Percentiles rank a stretch among this genome's conserved stretches.
Conservation (phyloP, 2,797 vertebrate species). For the Brachyrhaphis roseni region DNA sequence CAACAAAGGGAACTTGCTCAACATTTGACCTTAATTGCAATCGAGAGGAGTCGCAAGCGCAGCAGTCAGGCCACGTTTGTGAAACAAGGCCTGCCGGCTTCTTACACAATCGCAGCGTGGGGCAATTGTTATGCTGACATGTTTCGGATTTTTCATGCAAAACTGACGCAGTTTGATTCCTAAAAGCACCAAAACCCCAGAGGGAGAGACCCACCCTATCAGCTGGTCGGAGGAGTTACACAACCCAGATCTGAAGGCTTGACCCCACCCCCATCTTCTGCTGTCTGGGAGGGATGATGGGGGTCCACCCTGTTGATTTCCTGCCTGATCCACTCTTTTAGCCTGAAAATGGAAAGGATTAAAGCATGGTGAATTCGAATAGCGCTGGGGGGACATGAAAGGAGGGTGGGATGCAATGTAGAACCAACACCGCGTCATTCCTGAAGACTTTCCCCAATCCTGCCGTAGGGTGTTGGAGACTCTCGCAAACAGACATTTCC, state of each 20-base stretch:
- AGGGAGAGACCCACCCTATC: slow-evolving; percentile 46
- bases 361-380: slow-evolving; percentile 10
- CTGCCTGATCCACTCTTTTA: not conserved
- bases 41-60: slow-evolving; percentile 11
- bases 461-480: not conserved
- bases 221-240: slow-evolving; percentile 34
- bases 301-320: slow-evolving; percentile 36
- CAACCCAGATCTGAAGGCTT: slow-evolving; percentile 31
- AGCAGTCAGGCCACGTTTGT: not conserved
- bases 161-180: slow-evolving; percentile 25
- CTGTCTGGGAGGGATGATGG: not conserved
- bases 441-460: not conserved
- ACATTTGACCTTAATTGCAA: slow-evolving; percentile 16
- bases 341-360: slow-evolving; percentile 6
- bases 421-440: not conserved
- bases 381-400: not conserved
- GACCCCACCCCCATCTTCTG: slow-evolving; percentile 4
- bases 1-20: slow-evolving; percentile 32
- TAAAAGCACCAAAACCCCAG: slow-evolving; percentile 11
- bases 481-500: slow-evolving; percentile 61
- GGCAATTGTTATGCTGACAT: slow-evolving; percentile 4
- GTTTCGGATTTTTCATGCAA: slow-evolving; percentile 20
- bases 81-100: not conserved
- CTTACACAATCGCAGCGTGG: not conserved
- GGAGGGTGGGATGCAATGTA: not conserved